Base-by-base conservation (phyloP, 2,797 vertebrate species). In the Merluccius polli region DNA sequence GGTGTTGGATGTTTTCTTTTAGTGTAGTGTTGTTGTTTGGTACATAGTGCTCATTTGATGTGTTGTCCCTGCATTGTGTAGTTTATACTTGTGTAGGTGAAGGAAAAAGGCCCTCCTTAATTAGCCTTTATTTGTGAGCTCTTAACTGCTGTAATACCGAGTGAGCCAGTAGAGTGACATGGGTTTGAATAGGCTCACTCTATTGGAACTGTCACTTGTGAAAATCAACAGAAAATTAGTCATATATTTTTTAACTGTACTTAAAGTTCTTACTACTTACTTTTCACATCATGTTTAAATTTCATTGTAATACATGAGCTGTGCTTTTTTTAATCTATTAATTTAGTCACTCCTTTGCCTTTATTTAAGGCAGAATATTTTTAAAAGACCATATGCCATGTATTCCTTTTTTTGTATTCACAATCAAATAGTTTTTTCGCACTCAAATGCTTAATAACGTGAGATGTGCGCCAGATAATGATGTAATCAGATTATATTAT, bases 401-500 rank as follows among this genome's bases (percentile, higher is more conserved):
- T 24, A 59, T 18, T 24, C n/a, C 21, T 52, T 59, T 52, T 59
- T 9, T 24, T 24, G 18, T 59, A 8, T 1, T 59, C 52, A 24
- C 52, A 59, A 59, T 59, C 52, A 21, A 21, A 29, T 72, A 1
- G 10, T 35, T 11, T 68, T 67, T 73, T 21, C 52, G 74, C 27
- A 74, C 2, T 48, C 2, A 24, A 32, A 36, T 0, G 3, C 38
- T 74, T 29, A 29, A 73, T 69, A 48, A 73, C 31, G n/a, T 6
- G 13, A 21, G 21, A 21, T 11, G 33, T 71, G 32, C 33, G 30
- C 75, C 30, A 29, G 31, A 77, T 27, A 72, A 72, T 73, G 68
- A 63, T 65, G 12, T 80, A 74, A 65, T 80, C 3, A 30, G 33
- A 69, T 68, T 73, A 1, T 65, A 5, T 31, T 15, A 15, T 30